Conservation (phyloP, 2,113 vertebrate genomes). For the Chauna torquata region DNA sequence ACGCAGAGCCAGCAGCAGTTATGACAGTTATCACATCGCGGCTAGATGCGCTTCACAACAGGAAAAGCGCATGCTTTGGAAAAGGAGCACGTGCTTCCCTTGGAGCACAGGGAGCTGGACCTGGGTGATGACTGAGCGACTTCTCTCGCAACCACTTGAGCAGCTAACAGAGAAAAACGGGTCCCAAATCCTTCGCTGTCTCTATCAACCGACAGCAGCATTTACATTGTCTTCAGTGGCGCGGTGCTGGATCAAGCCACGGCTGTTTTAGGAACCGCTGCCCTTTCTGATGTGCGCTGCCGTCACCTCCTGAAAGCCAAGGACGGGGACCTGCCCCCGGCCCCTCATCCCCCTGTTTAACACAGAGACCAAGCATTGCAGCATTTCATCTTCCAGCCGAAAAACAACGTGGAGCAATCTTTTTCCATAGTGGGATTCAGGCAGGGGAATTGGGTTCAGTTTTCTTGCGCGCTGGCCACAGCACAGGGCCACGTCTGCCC, state of each 20-base stretch:
- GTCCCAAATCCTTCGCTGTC: background rate
- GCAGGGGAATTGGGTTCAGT: background rate
- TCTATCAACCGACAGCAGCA: background rate
- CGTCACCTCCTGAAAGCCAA: background rate
- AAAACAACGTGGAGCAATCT: background rate
- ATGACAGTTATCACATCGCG: background rate
- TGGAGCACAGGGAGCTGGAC: background rate
- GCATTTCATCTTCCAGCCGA: background rate
- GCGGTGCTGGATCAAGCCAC: fast-evolving
- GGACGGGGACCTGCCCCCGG: background rate
- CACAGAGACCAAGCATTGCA: background rate
- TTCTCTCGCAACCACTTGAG: background rate
- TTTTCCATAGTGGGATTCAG: background rate
- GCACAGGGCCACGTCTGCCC: background rate
- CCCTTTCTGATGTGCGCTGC: background rate
- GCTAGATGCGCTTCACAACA: background rate
- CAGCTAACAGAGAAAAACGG: background rate
- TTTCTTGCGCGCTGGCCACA: background rate
- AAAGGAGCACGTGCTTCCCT: background rate
- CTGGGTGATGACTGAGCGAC: background rate
- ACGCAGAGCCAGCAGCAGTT: background rate
- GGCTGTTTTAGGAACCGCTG: fast-evolving
- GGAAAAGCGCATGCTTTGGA: background rate
- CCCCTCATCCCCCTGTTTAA: background rate
- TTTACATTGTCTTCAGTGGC: background rate